phyloP scores from a whole-genome alignment of 2,888 invertebrate species.

The Brachycybe producta region DNA sequence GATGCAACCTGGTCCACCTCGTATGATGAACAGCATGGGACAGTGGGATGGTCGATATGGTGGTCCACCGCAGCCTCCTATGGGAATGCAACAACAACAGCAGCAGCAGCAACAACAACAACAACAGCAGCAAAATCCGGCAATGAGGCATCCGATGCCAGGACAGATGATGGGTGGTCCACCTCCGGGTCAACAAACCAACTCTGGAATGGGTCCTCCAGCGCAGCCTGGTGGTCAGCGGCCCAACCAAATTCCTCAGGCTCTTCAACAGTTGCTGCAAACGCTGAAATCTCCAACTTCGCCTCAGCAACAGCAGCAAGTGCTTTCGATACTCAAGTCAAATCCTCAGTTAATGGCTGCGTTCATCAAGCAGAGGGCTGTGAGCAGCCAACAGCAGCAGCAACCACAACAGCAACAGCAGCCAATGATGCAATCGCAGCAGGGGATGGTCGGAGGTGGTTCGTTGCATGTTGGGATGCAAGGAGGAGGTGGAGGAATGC shows the following conservation, averaged over 20 bases:
- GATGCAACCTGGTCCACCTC: no score
- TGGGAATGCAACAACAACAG: constrained; percentile 12
- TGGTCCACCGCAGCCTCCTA: no score
- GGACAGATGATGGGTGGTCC: constrained; percentile 14
- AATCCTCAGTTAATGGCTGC: constrained; percentile 93
- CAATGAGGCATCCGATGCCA: no score
- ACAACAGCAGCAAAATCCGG: constrained; percentile 32
- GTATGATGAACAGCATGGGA: no score
- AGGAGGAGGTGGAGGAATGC: constrained; percentile 7
- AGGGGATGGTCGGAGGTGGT: no score
- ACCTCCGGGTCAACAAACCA: constrained; percentile 10
- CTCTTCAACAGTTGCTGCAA: constrained; percentile 56
- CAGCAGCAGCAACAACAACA: constrained; percentile 19
- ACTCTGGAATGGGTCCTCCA: no score
- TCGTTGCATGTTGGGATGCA: no score
- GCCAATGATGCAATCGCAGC: constrained; percentile 23
- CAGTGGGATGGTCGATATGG: no score
- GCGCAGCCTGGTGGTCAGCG: no score
- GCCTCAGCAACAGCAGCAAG: constrained; percentile 78
- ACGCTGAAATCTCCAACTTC: constrained; percentile 79
- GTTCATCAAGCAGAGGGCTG: constrained; percentile 76
- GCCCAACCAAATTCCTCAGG: constrained; percentile 21
- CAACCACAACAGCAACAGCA: constrained; percentile 19
- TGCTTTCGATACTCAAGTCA: constrained; percentile 75
- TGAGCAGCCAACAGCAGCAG: constrained; percentile 36